A percentile compares a stretch with the other conserved stretches of the same genome.
These are phyloP conservation scores for Battus philenor DNA, from an alignment of 1,140 invertebrate species.

Conservation along the genomic window DNA sequence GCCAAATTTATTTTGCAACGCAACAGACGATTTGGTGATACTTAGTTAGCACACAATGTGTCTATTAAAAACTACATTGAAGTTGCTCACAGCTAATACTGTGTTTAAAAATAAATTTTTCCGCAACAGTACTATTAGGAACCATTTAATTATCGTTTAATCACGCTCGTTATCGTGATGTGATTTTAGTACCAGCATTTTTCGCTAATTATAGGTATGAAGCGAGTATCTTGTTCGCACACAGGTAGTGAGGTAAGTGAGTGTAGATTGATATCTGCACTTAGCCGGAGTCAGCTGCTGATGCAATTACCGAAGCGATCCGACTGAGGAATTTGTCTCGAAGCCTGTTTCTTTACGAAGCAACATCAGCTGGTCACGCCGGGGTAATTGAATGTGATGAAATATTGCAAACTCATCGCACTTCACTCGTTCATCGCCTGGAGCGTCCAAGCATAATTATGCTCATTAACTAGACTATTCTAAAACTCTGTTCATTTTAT, in stretches of 20 bases:
- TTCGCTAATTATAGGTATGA: constrained; percentile 24
- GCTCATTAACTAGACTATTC: no score
- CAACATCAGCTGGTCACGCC: constrained; percentile 6
- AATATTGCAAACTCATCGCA: constrained; percentile 44
- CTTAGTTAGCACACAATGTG: no score
- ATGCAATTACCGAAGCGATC: constrained; percentile 39
- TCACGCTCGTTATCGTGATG: neutral
- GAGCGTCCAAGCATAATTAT: neutral
- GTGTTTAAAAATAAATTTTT: no score
- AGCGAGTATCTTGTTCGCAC: constrained; percentile 24
- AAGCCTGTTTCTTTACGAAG: constrained; percentile 18
- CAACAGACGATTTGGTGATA: no score
- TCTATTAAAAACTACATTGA: no score
- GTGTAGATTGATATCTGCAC: constrained; percentile 45
- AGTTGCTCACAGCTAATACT: no score
- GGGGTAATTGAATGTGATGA: constrained; percentile 41
- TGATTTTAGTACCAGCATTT: constrained; percentile 11
- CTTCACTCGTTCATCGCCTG: constrained; percentile 28
- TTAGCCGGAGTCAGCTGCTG: constrained; percentile 46
- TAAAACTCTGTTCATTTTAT: no score
- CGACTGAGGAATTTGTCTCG: constrained; percentile 29
- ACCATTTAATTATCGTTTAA: no score
- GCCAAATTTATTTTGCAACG: no score
- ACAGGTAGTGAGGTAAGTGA: constrained; percentile 16
- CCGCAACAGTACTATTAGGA: no score